phyloP scores from a whole-genome alignment of 1,140 invertebrate genomes.

The Hestina assimilis region DNA sequence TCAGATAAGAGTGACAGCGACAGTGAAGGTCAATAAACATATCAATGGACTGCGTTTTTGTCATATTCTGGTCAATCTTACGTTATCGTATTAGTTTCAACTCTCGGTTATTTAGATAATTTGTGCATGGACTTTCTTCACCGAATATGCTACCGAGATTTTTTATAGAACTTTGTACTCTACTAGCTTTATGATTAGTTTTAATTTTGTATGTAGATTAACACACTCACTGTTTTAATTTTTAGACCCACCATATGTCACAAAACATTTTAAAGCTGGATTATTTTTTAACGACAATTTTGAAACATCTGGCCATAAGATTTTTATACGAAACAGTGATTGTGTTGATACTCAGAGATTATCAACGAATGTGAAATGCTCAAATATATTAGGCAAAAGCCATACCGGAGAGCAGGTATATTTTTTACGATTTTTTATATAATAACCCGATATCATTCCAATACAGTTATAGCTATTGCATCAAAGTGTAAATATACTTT shows the following conservation, averaged over 20 bases:
- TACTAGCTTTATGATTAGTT: slow-evolving; percentile 65
- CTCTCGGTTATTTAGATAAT: slow-evolving; percentile 37
- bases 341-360: slow-evolving; percentile 71
- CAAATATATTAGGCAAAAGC: slow-evolving; percentile 51
- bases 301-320: background rate
- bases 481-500: slow-evolving; percentile 62
- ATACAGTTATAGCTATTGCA: slow-evolving; percentile 24
- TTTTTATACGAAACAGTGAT: slow-evolving; percentile 61
- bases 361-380: slow-evolving; percentile 59
- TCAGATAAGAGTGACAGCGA: slow-evolving; percentile 95
- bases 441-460: slow-evolving; percentile 38
- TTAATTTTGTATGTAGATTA: slow-evolving; percentile 68
- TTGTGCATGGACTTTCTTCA: slow-evolving; percentile 14
- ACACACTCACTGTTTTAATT: slow-evolving; percentile 73
- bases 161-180: slow-evolving; percentile 59
- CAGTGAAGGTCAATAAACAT: slow-evolving; percentile 89
- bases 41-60: slow-evolving; percentile 50
- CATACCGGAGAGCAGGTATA: slow-evolving; percentile 10
- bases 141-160: slow-evolving; percentile 28
- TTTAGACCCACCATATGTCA: slow-evolving; percentile 61
- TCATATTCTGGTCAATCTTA: slow-evolving; percentile 76
- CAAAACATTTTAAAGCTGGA: slow-evolving; percentile 32
- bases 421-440: slow-evolving; percentile 20
- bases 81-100: slow-evolving; percentile 61
- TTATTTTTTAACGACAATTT: slow-evolving; percentile 1